Evolutionary conservation across 2,797 vertebrate genomes (phyloP).

Genomic region (Podargus strigoides): DNA sequence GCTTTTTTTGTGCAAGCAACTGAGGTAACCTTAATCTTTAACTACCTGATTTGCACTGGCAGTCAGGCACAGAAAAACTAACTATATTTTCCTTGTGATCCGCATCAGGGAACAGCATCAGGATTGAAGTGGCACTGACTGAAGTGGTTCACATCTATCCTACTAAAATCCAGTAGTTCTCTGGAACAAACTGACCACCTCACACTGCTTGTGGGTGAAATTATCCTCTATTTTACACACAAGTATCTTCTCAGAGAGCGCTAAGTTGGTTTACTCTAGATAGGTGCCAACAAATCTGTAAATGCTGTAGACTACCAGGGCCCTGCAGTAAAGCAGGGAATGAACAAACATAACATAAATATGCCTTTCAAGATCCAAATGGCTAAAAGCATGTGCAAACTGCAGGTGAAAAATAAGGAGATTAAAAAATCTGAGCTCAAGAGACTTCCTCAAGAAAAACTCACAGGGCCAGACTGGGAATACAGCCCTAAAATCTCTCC

Average conservation of each 20-base stretch:
- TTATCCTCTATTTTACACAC: background rate
- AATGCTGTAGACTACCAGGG: background rate
- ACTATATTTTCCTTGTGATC: background rate
- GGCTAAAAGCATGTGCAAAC: background rate
- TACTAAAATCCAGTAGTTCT: background rate
- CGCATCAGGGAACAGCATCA: background rate
- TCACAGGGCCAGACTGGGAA: background rate
- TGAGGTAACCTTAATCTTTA: background rate
- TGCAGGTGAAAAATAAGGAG: background rate
- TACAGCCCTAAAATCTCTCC: background rate
- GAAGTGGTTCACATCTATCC: background rate
- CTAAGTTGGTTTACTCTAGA: background rate
- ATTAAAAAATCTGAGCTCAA: background rate
- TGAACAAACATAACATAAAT: background rate
- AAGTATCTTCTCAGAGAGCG: background rate
- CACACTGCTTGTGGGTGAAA: background rate
- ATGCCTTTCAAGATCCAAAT: background rate
- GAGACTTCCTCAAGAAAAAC: background rate
- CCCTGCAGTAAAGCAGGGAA: background rate
- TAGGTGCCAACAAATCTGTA: background rate
- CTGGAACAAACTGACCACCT: background rate
- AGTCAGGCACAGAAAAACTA: background rate
- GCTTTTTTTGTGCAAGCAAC: background rate
- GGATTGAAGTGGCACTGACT: background rate
- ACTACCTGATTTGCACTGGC: background rate